Conservation (phyloP, 2,797 vertebrate genomes). For the Sylvia borin region DNA sequence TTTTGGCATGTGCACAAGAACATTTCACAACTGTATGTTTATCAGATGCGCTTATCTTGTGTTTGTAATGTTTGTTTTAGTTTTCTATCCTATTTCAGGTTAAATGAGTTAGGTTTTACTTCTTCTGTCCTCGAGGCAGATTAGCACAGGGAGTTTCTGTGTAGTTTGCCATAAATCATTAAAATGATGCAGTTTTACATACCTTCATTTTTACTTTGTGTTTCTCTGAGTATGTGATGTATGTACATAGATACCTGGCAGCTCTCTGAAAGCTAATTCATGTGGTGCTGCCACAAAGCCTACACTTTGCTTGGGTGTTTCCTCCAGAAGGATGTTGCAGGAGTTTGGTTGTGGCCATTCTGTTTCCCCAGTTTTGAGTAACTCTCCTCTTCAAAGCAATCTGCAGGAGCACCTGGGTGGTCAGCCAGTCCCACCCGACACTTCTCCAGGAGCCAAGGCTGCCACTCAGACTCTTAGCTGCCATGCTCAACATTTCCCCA, state of each 20-base stretch:
- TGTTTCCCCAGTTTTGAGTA: background rate
- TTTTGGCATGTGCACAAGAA: background rate
- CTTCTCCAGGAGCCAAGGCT: background rate
- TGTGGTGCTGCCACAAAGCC: background rate
- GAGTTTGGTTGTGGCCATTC: background rate
- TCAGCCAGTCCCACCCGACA: background rate
- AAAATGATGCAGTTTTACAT: background rate
- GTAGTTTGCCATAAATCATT: background rate
- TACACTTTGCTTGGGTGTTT: background rate
- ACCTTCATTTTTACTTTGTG: background rate
- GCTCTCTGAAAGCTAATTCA: background rate
- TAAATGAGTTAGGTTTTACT: background rate
- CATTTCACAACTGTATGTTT: background rate
- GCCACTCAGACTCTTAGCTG: background rate
- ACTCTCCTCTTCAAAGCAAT: background rate
- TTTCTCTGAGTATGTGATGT: background rate
- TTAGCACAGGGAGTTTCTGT: background rate
- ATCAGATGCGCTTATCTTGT: background rate
- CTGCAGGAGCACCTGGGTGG: background rate
- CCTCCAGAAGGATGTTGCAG: background rate
- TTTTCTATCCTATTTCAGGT: background rate
- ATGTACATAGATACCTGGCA: background rate
- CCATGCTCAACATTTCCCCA: background rate
- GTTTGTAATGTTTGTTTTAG: background rate
- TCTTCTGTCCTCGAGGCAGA: background rate